phyloP scores from a whole-genome alignment of 1,140 invertebrate species.

The Xylocopa sonorina region DNA sequence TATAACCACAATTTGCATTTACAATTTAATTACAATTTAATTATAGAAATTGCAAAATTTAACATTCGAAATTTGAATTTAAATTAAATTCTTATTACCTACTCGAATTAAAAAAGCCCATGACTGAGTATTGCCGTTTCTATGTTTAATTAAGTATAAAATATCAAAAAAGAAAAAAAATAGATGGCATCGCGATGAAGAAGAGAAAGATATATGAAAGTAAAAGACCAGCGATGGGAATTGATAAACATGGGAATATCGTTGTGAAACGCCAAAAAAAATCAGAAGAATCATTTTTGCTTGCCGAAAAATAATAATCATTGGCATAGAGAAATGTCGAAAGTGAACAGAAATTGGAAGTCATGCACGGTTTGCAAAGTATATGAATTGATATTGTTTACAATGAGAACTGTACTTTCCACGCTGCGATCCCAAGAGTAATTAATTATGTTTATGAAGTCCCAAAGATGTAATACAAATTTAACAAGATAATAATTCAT shows the following conservation, averaged over 20 bases:
- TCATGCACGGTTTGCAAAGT: not conserved
- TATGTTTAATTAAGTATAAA: too few relatives aligned
- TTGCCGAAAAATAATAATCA: not conserved
- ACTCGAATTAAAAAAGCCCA: too few relatives aligned
- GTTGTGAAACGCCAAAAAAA: not conserved
- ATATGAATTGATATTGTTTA: not conserved
- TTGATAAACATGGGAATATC: too few relatives aligned
- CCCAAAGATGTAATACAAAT: not conserved
- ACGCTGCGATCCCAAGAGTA: not conserved
- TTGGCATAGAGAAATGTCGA: not conserved
- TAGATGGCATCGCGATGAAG: too few relatives aligned
- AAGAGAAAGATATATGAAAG: not conserved
- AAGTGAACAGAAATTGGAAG: not conserved
- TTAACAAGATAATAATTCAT: not conserved
- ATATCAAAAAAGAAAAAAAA: too few relatives aligned
- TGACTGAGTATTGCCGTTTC: too few relatives aligned
- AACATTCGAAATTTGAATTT: too few relatives aligned
- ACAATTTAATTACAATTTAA: too few relatives aligned
- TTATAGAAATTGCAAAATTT: too few relatives aligned
- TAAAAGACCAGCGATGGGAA: not conserved
- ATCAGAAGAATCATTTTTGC: not conserved
- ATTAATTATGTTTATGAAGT: not conserved
- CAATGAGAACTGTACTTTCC: slow-evolving; percentile 27
- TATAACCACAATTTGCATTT: too few relatives aligned
- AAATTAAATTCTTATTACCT: too few relatives aligned